Percentiles rank a stretch among this genome's conserved stretches.
Evolutionary conservation across 64 coral and sea anemone genomes (phyloP).

Genomic region (Montipora efflorescens): DNA sequence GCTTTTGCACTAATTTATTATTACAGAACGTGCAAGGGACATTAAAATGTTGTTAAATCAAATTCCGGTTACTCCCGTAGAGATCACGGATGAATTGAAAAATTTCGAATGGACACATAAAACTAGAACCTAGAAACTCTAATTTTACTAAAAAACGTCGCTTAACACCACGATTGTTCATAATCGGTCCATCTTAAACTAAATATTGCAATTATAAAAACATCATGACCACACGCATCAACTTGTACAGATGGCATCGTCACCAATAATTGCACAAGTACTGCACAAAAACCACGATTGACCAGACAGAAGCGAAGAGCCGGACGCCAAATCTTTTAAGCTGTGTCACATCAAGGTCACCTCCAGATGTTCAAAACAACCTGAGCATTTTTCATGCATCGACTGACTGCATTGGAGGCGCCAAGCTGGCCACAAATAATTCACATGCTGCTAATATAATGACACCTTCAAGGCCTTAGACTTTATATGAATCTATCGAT

Average conservation of each 20-base stretch:
- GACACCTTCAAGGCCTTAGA: background rate
- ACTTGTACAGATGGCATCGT: background rate
- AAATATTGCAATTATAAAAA: background rate
- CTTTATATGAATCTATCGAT: background rate
- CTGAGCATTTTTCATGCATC: background rate
- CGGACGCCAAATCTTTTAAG: background rate
- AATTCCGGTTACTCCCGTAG: background rate
- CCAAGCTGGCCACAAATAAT: too few species aligned
- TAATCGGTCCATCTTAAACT: background rate
- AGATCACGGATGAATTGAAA: background rate
- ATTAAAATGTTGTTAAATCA: background rate
- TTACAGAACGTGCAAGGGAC: background rate
- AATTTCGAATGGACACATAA: background rate
- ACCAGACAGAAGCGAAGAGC: background rate
- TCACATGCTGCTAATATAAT: too few species aligned
- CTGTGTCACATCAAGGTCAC: background rate
- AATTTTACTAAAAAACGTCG: background rate
- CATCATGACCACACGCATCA: background rate
- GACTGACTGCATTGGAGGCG: too few species aligned
- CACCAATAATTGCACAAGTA: background rate
- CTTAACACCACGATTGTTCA: background rate
- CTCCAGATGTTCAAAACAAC: slow-evolving; percentile 4
- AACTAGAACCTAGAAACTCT: background rate
- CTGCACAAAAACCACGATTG: background rate
- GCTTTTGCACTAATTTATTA: background rate